phyloP scores from a whole-genome alignment of 1,140 invertebrate species.

The Heliothis virescens region DNA sequence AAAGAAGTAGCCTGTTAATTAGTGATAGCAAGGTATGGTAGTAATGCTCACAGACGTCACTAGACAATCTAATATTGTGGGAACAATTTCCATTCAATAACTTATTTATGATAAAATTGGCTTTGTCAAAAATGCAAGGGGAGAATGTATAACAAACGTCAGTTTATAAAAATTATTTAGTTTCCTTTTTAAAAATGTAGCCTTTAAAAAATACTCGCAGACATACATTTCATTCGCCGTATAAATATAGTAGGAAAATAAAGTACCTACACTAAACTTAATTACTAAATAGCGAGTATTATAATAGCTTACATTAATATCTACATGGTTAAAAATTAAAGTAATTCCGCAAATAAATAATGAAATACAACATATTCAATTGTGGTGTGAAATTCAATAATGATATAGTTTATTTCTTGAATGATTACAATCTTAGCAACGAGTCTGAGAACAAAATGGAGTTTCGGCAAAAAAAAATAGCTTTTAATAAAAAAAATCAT shows the following conservation, averaged over 20 bases:
- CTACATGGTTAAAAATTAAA: slow-evolving; percentile 11
- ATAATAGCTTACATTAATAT: slow-evolving; percentile 26
- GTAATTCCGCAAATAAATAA: slow-evolving; percentile 10
- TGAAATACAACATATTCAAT: not conserved
- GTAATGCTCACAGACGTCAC: no score
- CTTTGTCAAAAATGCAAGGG: no score
- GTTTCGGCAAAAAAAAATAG: no score
- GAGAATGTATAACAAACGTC: not conserved
- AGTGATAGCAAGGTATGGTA: no score
- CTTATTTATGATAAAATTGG: no score
- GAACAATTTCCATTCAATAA: no score
- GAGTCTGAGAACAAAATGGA: no score
- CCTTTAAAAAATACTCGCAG: not conserved
- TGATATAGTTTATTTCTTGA: slow-evolving; percentile 12
- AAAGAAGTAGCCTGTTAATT: no score
- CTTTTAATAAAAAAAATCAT: not conserved
- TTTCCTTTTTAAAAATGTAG: slow-evolving; percentile 38
- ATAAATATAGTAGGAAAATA: slow-evolving; percentile 31
- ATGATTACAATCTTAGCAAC: not conserved
- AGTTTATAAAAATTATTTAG: slow-evolving; percentile 35
- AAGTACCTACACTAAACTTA: not conserved
- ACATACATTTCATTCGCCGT: slow-evolving; percentile 18
- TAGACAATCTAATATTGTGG: no score
- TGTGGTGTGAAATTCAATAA: not conserved
- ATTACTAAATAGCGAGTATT: not conserved